Conservation (phyloP, 1,140 invertebrate species). For the Hycleus phaleratus region DNA sequence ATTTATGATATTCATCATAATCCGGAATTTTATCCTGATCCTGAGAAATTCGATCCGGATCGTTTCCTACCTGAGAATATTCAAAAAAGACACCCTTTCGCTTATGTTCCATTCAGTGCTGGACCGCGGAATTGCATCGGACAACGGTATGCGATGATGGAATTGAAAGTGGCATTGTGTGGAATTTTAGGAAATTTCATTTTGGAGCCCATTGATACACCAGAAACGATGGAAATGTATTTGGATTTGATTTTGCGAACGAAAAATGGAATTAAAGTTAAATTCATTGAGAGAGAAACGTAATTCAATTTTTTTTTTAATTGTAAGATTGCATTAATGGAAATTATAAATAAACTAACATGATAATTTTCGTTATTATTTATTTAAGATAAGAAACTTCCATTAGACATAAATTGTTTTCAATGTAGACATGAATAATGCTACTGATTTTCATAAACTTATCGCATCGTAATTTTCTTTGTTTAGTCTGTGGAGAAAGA, state of each 20-base stretch:
- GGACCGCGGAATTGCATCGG: conserved; percentile 59
- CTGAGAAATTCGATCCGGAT: conserved; percentile 58
- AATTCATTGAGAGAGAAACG: neutral
- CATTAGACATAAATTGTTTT: too few species aligned
- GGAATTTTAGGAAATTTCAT: conserved; percentile 56
- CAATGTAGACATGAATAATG: too few species aligned
- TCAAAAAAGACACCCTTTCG: conserved; percentile 41
- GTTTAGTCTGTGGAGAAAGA: too few species aligned
- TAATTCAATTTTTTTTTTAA: too few species aligned
- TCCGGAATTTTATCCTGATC: conserved; percentile 48
- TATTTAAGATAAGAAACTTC: too few species aligned
- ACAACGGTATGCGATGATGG: conserved; percentile 68
- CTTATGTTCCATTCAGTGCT: conserved; percentile 58
- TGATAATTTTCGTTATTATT: too few species aligned
- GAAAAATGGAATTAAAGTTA: conserved; percentile 1
- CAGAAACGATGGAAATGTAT: conserved; percentile 16
- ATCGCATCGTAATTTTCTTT: too few species aligned
- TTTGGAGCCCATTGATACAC: conserved; percentile 32
- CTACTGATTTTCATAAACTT: too few species aligned
- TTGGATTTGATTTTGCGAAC: conserved; percentile 3
- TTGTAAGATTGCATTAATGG: too few species aligned
- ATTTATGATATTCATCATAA: conserved; percentile 17
- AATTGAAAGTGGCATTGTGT: conserved; percentile 62
- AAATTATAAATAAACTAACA: too few species aligned
- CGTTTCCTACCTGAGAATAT: conserved; percentile 53